phyloP scores from a whole-genome alignment of 2,888 invertebrate genomes.

The Phyto melanocephala region DNA sequence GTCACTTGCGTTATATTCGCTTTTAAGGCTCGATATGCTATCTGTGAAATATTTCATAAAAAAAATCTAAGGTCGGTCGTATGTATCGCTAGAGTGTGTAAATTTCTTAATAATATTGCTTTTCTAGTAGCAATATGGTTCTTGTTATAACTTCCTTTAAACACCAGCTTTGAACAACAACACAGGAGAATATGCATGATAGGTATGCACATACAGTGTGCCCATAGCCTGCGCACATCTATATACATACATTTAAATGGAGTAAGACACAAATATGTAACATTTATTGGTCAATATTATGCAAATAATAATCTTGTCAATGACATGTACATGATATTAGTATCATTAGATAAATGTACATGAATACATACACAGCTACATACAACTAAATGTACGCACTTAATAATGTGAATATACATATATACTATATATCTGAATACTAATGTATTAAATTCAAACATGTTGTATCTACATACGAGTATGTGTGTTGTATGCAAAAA shows the following conservation, averaged over 20 bases:
- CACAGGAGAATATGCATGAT: neutral
- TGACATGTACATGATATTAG: conserved; percentile 57
- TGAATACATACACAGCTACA: neutral
- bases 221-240: too few species aligned
- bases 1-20: too few species aligned
- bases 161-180: neutral
- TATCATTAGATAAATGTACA: conserved; percentile 30
- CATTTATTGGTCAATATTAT: conserved; percentile 61
- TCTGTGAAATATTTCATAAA: neutral
- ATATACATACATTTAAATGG: neutral
- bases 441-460: neutral
- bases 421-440: neutral
- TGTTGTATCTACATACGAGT: neutral
- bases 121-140: conserved; percentile 41
- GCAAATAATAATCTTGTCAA: conserved; percentile 62
- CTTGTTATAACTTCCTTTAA: conserved; percentile 30
- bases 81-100: neutral
- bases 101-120: conserved; percentile 36
- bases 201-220: neutral
- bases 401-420: neutral
- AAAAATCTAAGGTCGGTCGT: neutral
- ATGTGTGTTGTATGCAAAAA: too few species aligned
- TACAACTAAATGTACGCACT: neutral
- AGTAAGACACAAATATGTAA: conserved; percentile 32
- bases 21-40: too few species aligned